Evolutionary conservation across 2,113 vertebrate genomes (phyloP).

Genomic region (Sander vitreus): DNA sequence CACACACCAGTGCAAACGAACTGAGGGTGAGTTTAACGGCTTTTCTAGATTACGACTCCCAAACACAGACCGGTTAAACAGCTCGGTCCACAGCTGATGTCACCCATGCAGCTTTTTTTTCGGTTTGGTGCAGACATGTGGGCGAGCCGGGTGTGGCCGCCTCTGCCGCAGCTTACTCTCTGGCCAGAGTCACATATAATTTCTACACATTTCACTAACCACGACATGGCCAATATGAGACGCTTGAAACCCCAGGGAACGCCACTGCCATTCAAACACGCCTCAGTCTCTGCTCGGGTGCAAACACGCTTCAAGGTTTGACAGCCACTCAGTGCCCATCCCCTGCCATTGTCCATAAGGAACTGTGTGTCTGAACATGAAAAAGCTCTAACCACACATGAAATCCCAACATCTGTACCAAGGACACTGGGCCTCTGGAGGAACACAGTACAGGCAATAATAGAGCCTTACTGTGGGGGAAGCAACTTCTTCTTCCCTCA

Average conservation of each 20-base stretch:
- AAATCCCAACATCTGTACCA: conserved; percentile 58
- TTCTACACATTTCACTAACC: conserved; percentile 81
- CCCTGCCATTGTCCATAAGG: conserved; percentile 52
- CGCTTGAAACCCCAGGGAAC: conserved; percentile 60
- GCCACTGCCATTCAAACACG: conserved; percentile 30
- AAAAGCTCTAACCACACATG: conserved; percentile 48
- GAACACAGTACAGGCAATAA: conserved; percentile 20
- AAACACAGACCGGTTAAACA: conserved; percentile 68
- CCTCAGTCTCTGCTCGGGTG: conserved; percentile 44
- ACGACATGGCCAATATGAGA: conserved; percentile 81
- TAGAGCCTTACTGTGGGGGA: conserved; percentile 15
- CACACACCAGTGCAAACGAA: conserved; percentile 56
- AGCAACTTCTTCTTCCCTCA: conserved; percentile 10
- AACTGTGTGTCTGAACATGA: conserved; percentile 34
- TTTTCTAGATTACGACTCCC: conserved; percentile 61
- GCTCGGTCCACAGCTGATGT: conserved; percentile 67
- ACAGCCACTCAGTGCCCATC: conserved; percentile 56
- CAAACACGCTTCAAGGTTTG: conserved; percentile 58
- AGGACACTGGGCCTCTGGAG: conserved; percentile 61
- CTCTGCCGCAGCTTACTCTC: conserved; percentile 77
- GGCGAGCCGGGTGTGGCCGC: conserved; percentile 70
- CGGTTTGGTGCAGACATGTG: conserved; percentile 69
- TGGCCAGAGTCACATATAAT: conserved; percentile 78
- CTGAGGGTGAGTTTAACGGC: conserved; percentile 71
- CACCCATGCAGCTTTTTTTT: conserved; percentile 30